Base-by-base conservation (phyloP, 2,113 vertebrate species). In the Pithys albifrons region DNA sequence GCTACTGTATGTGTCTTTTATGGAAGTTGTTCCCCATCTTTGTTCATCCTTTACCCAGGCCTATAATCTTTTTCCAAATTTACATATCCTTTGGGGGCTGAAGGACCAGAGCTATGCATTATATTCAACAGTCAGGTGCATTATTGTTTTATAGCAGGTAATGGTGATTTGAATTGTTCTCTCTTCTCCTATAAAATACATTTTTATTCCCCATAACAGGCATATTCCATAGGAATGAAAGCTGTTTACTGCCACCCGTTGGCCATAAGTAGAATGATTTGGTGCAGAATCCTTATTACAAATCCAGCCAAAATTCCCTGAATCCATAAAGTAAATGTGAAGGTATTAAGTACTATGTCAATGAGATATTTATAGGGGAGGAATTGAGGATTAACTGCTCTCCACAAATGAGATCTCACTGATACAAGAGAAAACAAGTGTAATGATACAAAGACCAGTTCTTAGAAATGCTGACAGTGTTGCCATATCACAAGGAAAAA, bases 161-260 rank as follows among this genome's bases (percentile, higher is more conserved):
- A 35, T 6, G 14, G 6, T 45, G 55, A 73, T 37, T 19, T 57
- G 48, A 76, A 70, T 77, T 86, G 9, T 71, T 84, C 51, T 39
- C 18, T 73, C 28, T 65, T 19, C n/a, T 81, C 54, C 72, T 35
- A 23, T 23, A 58, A 82, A 89, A 84, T 15, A 19, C 4, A 12
- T 33, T 66, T 73, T 91, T 35, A 64, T 59, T 4, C 7, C 20
- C 7, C 22, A 6, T 37, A 83, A 35, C 15, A 24, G 64, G 31
- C 3, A 16, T 13, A 4, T 67, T 85, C 19, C 43, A 2, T 12
- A 65, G 33, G 51, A 89, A 91, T 19, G 27, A 71, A 91, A 74
- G 69, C n/a, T 84, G 86, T 70, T 93, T 86, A 91, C 83, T 84
- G 86, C 57, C 86, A 67, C 92, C 91, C 29, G 39, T 93, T 87